Evolutionary conservation across 2,113 vertebrate species (phyloP).

Genomic region (Sinocyclocheilus anophthalmus): DNA sequence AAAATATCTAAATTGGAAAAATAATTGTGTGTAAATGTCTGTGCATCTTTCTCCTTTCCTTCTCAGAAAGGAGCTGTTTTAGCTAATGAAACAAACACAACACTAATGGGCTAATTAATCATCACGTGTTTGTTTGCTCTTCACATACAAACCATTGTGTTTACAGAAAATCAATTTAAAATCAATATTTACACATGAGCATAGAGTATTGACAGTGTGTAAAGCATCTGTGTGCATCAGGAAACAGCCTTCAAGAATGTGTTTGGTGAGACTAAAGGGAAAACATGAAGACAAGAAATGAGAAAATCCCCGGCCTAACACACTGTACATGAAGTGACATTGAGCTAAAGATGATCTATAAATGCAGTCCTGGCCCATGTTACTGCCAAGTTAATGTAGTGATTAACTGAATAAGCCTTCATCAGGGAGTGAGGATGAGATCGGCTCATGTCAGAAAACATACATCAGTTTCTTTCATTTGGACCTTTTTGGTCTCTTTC

Average conservation of each 20-base stretch:
- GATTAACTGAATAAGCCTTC: slow-evolving; percentile 42
- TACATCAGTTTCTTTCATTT: slow-evolving; percentile 53
- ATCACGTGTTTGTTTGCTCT: neutral
- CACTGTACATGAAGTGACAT: neutral
- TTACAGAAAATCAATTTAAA: slow-evolving; percentile 2
- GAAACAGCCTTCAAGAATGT: neutral
- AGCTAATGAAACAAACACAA: neutral
- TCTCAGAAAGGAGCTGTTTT: neutral
- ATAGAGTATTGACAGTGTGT: slow-evolving; percentile 24
- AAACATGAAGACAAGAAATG: neutral
- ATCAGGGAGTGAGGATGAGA: slow-evolving; percentile 50
- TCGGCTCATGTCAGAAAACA: slow-evolving; percentile 47
- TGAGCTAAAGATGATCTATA: neutral
- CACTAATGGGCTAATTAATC: neutral
- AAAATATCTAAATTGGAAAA: too few species aligned
- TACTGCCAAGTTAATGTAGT: slow-evolving; percentile 8
- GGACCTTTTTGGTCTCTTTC: neutral
- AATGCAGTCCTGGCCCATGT: neutral
- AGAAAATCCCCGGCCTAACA: too few species aligned
- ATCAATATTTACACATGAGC: slow-evolving; percentile 44
- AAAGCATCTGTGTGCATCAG: slow-evolving; percentile 2
- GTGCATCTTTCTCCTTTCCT: neutral
- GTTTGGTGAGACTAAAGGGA: neutral
- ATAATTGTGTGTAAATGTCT: neutral
- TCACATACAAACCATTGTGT: neutral